Conservation (phyloP, 2,888 invertebrate genomes). For the Gymnoscelis rufifasciata region DNA sequence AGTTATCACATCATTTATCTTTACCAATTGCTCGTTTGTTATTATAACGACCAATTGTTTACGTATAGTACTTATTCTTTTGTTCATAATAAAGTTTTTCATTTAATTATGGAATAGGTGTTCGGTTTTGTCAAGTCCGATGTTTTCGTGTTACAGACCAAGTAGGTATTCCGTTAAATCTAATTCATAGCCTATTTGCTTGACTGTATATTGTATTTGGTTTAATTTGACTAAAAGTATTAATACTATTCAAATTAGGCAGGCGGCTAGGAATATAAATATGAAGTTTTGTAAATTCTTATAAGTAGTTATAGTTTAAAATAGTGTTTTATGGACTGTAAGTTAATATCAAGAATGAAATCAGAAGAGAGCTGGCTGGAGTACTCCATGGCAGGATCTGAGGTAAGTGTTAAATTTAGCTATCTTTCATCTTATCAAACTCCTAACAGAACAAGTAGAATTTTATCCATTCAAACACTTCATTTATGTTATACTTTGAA, state of each 20-base stretch:
- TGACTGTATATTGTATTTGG: not conserved
- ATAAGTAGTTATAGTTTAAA: not conserved
- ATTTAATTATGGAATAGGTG: conserved; percentile 8
- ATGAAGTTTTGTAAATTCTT: not conserved
- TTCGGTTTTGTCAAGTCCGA: conserved; percentile 53
- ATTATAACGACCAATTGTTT: conserved; percentile 44
- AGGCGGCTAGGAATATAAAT: not conserved
- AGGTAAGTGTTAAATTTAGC: conserved; percentile 7
- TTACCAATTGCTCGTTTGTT: conserved; percentile 44
- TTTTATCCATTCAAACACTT: too few species aligned
- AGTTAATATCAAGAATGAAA: conserved; percentile 9
- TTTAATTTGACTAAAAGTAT: not conserved
- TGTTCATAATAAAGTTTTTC: conserved; percentile 15
- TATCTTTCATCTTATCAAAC: too few species aligned
- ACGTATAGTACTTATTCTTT: conserved; percentile 32
- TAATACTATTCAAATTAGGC: not conserved
- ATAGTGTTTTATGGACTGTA: conserved; percentile 14
- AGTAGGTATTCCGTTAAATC: not conserved
- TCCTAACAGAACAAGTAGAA: too few species aligned
- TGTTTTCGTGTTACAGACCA: conserved; percentile 25
- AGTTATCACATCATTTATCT: conserved; percentile 40
- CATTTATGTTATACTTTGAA: too few species aligned
- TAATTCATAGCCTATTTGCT: not conserved
- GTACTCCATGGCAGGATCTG: not conserved
- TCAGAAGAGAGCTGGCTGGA: conserved; percentile 8